Base-by-base conservation (phyloP, 1,140 invertebrate species). In the Euura saliciscinereae region DNA sequence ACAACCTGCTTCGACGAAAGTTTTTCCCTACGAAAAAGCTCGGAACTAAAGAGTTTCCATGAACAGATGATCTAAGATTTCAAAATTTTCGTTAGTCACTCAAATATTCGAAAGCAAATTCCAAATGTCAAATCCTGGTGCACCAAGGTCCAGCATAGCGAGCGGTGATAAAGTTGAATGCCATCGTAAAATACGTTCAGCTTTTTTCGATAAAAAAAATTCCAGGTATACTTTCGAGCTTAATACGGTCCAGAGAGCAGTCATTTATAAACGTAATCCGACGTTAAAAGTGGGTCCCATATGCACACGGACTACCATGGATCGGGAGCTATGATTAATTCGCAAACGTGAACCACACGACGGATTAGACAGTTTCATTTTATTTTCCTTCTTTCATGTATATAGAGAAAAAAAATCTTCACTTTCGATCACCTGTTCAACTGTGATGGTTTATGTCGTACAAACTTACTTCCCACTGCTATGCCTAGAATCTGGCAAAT, bases 241-340 rank as follows among this genome's bases (percentile, higher is more conserved):
- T 59, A 59, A 59, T 59, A 6, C 13, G 51, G 51, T 59, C 51
- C 51, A n/a, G 51, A 59, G 51, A 59, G 51, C 51, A 59, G 51
- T 59, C 51, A 6, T 59, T 4, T 59, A 59, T 59, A 4, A 59
- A 59, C 8, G 51, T 59, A 59, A 59, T 8, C 51, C 51, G 51
- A 59, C 51, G 5, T 59, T 6, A 59, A 59, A 59, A 8, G 51
- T n/a, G 51, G 51, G 51, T 59, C 51, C 51, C 51, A 59, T 59
- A 59, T 59, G 51, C 3, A 59, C 51, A n/a, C 8, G 51, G 51
- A 59, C 51, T 59, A 6, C 8, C 51, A 59, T 59, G 10, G 51
- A n/a, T n/a, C n/a, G n/a, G n/a, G n/a, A 8, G 51, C 51, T 28
- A 59, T 59, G 51, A 59, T 59, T 59, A 59, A 59, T 59, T 11